phyloP scores from a whole-genome alignment of 2,113 vertebrate species.

The Phrynosoma blainvillii region DNA sequence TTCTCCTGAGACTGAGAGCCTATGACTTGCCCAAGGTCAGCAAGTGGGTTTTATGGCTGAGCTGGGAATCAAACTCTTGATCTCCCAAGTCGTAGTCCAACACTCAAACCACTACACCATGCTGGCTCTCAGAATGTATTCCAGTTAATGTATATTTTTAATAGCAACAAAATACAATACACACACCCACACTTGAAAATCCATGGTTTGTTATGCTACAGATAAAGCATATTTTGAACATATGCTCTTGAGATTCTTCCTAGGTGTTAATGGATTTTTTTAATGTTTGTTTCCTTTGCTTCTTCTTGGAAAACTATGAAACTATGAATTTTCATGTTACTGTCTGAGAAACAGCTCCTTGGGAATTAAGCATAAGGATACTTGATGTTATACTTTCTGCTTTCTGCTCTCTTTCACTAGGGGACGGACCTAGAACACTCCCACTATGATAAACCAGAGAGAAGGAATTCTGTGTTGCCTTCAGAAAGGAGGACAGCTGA shows the following conservation, averaged over 20 bases:
- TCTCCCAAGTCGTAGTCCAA: too few species aligned
- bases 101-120: too few species aligned
- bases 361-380: background rate
- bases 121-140: background rate
- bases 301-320: background rate
- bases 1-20: too few species aligned
- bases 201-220: background rate
- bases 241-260: background rate
- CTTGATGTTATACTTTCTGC: background rate
- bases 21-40: too few species aligned
- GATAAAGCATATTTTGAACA: background rate
- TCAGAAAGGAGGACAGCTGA: conserved; percentile 72
- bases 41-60: too few species aligned
- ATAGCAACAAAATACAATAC: background rate
- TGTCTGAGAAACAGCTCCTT: background rate
- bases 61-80: too few species aligned
- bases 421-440: conserved; percentile 73
- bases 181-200: background rate
- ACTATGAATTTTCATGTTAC: conserved; percentile 1
- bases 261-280: background rate
- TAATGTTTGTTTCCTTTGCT: background rate
- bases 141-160: background rate
- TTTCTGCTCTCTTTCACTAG: conserved; percentile 36
- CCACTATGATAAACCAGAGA: conserved; percentile 64
- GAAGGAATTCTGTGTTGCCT: conserved; percentile 69